Evolutionary conservation across 2,797 vertebrate species (phyloP), one percentile per base, ranked within the genome.

Genomic region (Urocyon cinereoargenteus): DNA sequence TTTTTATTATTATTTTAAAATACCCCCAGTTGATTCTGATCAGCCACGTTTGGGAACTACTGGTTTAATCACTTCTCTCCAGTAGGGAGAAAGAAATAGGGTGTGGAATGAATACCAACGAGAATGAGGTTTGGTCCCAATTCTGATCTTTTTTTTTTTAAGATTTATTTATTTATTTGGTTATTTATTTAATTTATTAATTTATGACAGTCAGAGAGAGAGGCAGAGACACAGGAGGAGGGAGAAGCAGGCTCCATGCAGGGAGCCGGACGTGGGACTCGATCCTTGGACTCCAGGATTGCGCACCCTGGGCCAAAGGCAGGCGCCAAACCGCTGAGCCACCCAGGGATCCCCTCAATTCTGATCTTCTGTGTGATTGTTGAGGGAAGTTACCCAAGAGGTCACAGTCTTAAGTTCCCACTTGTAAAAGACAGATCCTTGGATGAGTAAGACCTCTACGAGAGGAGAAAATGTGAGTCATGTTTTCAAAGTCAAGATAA

Each of bases 401-500:
- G 68, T 90, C 78, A 61, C 53, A 89, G 81, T 70, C 66, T 87
- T 94, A 82, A 94, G 90, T 96, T 94, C 40, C 79, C 55, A 78
- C 77, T 91, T 73, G 59, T 89, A 72, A 93, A 96, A 91, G 49
- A 95, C 21, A 24, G 26, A 62, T 92, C 57, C 53, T 90, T 49
- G 92, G 78, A 96, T 97, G 92, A 97, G 49, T 97, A 97, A 86
- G 45, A 88, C 51, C 53, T 93, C 18, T 72, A 96, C 77, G 22
- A 78, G 36, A 95, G 34, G 61, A 86, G 87, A 59, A 93, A 87
- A 53, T 94, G 70, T 97, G 91, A 95, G 55, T 87, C 83, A 89
- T 97, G 51, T 94, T 97, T 95, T 96, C 66, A 72, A 94, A 92
- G 86, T 85, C 45, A 34, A 97, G 59, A 87, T 96, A 68, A 96